Evolutionary conservation across 2,113 vertebrate species (phyloP), one percentile per base, ranked within the genome.

Genomic region (Tetrax tetrax): DNA sequence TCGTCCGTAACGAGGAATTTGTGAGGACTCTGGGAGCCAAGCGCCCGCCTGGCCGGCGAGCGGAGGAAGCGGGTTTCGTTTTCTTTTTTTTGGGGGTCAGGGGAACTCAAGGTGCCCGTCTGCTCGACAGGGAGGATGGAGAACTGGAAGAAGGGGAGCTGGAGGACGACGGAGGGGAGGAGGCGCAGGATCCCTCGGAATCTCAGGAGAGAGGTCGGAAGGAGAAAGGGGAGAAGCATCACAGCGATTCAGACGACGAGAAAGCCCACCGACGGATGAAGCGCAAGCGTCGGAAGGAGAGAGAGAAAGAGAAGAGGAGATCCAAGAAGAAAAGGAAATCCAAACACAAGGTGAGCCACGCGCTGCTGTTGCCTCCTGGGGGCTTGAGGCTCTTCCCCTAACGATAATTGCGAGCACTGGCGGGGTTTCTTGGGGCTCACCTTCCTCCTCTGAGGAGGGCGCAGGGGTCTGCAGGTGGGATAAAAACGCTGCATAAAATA

Each of bases 291-390:
- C 98, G 99, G 96, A 98, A 98, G 93, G 99, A 99, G 90, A 94
- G 99, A 95, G 87, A 99, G 98, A 96, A 99, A 97, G 98, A 99
- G 97, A 98, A 98, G 98, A 96, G 94, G 97, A 70, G 99, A 94
- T 98, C 99, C 80, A 98, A 99, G 98, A 97, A 99, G 97, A 97
- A 99, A 88, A 98, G 99, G 80, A 99, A 99, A 97, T 99, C 99
- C n/a, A 99, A 99, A 85, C 99, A 99, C 96, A 99, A 99, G 98
- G 99, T 99, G 93, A 97, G 97, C 75, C 66, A 5, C 0, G 2
- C 2, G 4, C 50, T 23, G n/a, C 28, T 8, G 10, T 18, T 31
- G 35, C 64, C 6, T n/a, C 25, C 9, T 4, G 13, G 9, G 3
- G n/a, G 11, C n/a, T 41, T 29, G 61, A 56, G 59, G 29, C 61